A percentile compares a stretch with the other conserved stretches of the same genome.
phyloP scores from a whole-genome alignment of 2,888 invertebrate genomes.

The Callyntrura guangdongensis region DNA sequence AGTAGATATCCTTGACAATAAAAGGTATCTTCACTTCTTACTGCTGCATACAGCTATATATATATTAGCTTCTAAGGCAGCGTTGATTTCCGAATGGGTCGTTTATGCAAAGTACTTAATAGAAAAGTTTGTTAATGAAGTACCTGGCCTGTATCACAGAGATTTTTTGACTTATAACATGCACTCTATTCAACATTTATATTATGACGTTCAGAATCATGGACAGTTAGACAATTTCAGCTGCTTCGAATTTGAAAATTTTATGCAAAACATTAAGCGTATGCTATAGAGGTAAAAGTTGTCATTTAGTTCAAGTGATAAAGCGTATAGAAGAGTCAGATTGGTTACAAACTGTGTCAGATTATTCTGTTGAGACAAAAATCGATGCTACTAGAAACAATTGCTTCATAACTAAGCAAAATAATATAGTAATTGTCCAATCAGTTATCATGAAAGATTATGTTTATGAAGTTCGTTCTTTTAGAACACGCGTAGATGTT shows the following conservation, averaged over 20 bases:
- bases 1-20: not conserved
- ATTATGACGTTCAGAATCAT: slow-evolving; percentile 81
- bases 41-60: slow-evolving; percentile 67
- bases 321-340: too few species aligned
- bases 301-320: too few species aligned
- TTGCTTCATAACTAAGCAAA: too few species aligned
- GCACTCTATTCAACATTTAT: slow-evolving; percentile 84
- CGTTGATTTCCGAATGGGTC: slow-evolving; percentile 36
- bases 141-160: slow-evolving; percentile 81
- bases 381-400: too few species aligned
- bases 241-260: slow-evolving; percentile 84
- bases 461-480: too few species aligned
- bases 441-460: too few species aligned
- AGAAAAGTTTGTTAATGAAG: slow-evolving; percentile 80
- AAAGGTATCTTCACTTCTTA: slow-evolving; percentile 68
- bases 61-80: slow-evolving; percentile 32
- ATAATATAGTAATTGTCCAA: too few species aligned
- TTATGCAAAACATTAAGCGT: slow-evolving; percentile 82
- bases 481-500: too few species aligned
- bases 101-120: slow-evolving; percentile 81
- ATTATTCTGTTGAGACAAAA: too few species aligned
- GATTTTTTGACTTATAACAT: slow-evolving; percentile 84
- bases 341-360: too few species aligned
- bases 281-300: too few species aligned
- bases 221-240: slow-evolving; percentile 82